These are phyloP conservation scores for Oscheius sp. DNA, from an alignment of 1,140 invertebrate species.

Conservation along the genomic window DNA sequence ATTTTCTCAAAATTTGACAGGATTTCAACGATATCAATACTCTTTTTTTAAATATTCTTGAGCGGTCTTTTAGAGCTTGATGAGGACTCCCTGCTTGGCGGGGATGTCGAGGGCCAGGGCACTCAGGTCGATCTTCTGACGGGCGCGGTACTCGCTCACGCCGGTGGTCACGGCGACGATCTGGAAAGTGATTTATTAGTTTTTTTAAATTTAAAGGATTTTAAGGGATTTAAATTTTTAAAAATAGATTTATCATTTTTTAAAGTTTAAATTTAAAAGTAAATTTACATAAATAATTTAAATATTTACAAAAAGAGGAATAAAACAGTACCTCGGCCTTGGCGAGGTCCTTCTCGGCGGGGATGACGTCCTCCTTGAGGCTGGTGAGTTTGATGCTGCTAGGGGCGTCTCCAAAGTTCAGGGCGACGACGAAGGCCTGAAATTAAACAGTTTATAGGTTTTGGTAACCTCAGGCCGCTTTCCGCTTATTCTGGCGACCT, in stretches of 20 bases:
- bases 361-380: background rate
- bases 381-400: background rate
- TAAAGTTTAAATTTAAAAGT: background rate
- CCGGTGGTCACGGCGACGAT: slow-evolving; percentile 14
- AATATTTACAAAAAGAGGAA: background rate
- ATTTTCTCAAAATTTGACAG: too few species aligned
- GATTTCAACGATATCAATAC: too few species aligned
- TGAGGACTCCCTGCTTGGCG: slow-evolving; percentile 25
- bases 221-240: too few species aligned
- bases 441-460: background rate
- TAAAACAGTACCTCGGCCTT: slow-evolving; percentile 14
- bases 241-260: too few species aligned
- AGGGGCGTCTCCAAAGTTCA: slow-evolving; percentile 29
- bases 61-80: slow-evolving; percentile 28
- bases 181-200: slow-evolving; percentile 3
- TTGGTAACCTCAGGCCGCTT: too few species aligned
- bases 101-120: background rate
- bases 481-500: too few species aligned
- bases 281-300: background rate
- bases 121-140: background rate
- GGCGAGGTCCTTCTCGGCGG: background rate
- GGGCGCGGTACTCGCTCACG: background rate
- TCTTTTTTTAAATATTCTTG: too few species aligned
- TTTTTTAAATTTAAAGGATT: background rate
- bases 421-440: slow-evolving; percentile 15